phyloP scores from a whole-genome alignment of 2,113 vertebrate genomes.

The Etheostoma spectabile region DNA sequence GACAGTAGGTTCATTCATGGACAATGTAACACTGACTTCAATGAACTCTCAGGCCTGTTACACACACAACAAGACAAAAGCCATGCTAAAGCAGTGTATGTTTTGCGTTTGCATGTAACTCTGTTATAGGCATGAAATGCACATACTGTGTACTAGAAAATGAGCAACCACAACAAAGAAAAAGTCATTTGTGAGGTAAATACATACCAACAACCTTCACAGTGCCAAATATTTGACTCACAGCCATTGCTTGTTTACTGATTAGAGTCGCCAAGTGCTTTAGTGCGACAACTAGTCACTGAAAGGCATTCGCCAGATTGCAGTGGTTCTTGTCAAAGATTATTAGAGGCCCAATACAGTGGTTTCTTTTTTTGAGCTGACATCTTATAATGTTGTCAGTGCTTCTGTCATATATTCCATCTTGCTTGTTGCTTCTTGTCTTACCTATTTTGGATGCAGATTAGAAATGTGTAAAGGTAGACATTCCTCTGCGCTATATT shows the following conservation, averaged over 20 bases:
- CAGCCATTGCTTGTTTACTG: slow-evolving; percentile 37
- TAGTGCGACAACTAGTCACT: slow-evolving; percentile 39
- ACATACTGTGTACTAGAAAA: slow-evolving; percentile 3
- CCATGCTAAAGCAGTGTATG: background rate
- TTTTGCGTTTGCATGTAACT: background rate
- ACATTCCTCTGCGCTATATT: background rate
- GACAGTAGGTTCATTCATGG: background rate
- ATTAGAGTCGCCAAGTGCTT: slow-evolving; percentile 46
- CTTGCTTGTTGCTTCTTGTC: background rate
- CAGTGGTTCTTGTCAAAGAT: slow-evolving; percentile 41
- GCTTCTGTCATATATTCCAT: background rate
- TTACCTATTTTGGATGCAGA: background rate
- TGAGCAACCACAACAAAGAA: slow-evolving; percentile 31
- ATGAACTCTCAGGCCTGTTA: background rate
- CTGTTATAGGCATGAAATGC: background rate
- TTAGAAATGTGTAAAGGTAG: background rate
- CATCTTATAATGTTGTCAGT: background rate
- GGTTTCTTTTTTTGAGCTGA: background rate
- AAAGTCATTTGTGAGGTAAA: slow-evolving; percentile 45
- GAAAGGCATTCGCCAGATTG: slow-evolving; percentile 33
- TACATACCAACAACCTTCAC: slow-evolving; percentile 28
- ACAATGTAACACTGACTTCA: background rate
- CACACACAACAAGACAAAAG: background rate
- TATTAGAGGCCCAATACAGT: background rate
- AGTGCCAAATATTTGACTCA: slow-evolving; percentile 27